Conservation (phyloP, 2,888 invertebrate genomes). For the Metellina segmentata region DNA sequence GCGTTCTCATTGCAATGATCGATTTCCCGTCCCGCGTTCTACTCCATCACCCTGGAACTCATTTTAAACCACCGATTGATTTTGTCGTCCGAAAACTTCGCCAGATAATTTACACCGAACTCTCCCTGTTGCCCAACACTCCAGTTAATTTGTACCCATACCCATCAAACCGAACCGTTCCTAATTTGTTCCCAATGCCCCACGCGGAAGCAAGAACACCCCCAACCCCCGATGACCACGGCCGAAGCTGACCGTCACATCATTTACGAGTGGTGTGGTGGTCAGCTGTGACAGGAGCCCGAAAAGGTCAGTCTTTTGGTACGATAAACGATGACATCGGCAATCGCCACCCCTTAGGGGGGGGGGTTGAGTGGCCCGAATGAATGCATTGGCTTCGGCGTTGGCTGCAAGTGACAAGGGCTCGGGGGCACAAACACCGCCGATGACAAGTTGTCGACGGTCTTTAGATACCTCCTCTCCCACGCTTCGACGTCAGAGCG, state of each 20-base stretch:
- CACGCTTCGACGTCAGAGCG: constrained; percentile 8
- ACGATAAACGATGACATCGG: constrained; percentile 70
- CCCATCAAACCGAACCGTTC: too few relatives aligned
- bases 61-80: constrained; percentile 1
- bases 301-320: constrained; percentile 72
- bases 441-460: constrained; percentile 73
- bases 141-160: too few relatives aligned
- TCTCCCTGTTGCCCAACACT: constrained; percentile 7
- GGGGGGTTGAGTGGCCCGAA: constrained; percentile 52
- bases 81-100: neutral
- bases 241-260: constrained; percentile 39
- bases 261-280: constrained; percentile 11
- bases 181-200: neutral
- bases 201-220: constrained; percentile 6
- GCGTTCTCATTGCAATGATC: neutral
- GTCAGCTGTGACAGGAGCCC: constrained; percentile 46
- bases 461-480: constrained; percentile 46
- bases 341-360: constrained; percentile 49
- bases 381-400: constrained; percentile 73
- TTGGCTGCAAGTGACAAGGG: constrained; percentile 73
- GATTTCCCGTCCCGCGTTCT: neutral
- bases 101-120: constrained; percentile 42
- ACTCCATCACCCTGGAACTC: neutral
- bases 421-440: constrained; percentile 73
- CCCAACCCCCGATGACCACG: neutral